Conservation (phyloP, 2,888 invertebrate species). For the Rosalia funebris region DNA sequence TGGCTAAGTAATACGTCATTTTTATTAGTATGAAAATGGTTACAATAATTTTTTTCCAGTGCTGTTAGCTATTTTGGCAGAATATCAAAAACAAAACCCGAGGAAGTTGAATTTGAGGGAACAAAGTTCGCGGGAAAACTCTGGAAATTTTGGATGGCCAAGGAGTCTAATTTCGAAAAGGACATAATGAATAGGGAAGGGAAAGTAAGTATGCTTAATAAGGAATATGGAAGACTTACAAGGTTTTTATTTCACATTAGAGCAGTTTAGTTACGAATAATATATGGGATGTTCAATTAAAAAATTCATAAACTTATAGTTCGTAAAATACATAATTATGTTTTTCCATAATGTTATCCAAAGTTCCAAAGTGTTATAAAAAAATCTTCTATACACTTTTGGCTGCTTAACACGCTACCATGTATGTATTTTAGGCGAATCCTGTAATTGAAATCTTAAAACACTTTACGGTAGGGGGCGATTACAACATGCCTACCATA, state of each 20-base stretch:
- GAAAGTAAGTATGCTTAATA: no score
- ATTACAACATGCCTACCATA: slow-evolving; percentile 76
- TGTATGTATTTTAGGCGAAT: slow-evolving; percentile 63
- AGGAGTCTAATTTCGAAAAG: slow-evolving; percentile 73
- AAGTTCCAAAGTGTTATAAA: no score
- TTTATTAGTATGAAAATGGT: background rate
- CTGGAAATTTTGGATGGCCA: slow-evolving; percentile 82
- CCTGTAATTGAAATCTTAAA: slow-evolving; percentile 69
- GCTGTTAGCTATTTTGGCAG: slow-evolving; percentile 63
- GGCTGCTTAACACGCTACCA: no score
- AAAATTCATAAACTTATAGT: no score
- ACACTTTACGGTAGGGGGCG: slow-evolving; percentile 71
- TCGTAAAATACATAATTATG: background rate
- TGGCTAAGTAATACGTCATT: slow-evolving; percentile 50
- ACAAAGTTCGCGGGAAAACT: slow-evolving; percentile 71
- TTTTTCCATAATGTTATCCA: no score
- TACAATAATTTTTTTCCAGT: slow-evolving; percentile 47
- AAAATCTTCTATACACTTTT: no score
- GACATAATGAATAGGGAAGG: slow-evolving; percentile 73
- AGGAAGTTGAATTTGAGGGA: slow-evolving; percentile 58
- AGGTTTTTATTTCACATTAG: no score
- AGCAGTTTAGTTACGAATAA: no score
- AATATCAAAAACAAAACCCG: slow-evolving; percentile 47
- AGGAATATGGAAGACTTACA: no score
- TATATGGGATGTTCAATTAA: no score